Conservation (phyloP, 2,888 invertebrate species). For the Tetragonisca angustula region DNA sequence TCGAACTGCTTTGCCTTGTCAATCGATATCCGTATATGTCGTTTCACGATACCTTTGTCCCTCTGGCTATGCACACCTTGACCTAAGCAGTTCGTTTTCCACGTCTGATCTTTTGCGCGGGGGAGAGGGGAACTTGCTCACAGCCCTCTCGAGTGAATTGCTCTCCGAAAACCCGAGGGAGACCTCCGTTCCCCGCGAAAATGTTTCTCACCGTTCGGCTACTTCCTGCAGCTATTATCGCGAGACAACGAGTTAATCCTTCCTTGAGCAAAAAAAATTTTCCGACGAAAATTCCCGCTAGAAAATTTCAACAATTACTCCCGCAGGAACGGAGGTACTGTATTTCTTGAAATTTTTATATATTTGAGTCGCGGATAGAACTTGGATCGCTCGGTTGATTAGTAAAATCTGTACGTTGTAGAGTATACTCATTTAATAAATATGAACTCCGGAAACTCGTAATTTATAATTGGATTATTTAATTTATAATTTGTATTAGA, state of each 20-base stretch:
- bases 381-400: no score
- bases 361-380: no score
- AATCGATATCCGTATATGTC: slow-evolving; percentile 72
- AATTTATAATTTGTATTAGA: no score
- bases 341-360: neutral
- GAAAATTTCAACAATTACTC: neutral
- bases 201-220: slow-evolving; percentile 7
- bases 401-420: no score
- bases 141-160: slow-evolving; percentile 19
- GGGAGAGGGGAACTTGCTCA: slow-evolving; percentile 40
- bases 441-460: no score
- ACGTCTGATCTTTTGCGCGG: slow-evolving; percentile 47
- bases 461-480: no score
- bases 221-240: neutral
- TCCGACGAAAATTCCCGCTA: neutral
- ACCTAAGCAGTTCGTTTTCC: slow-evolving; percentile 49
- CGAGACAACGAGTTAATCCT: neutral
- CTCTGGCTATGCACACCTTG: slow-evolving; percentile 30
- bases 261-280: neutral
- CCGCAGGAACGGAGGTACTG: neutral
- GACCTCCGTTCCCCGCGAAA: neutral
- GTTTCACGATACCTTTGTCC: slow-evolving; percentile 48
- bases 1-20: slow-evolving; percentile 76
- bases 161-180: slow-evolving; percentile 6
- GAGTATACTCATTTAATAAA: no score